Base-by-base conservation (phyloP, 1,140 invertebrate species). In the Lasaia peninsularis region DNA sequence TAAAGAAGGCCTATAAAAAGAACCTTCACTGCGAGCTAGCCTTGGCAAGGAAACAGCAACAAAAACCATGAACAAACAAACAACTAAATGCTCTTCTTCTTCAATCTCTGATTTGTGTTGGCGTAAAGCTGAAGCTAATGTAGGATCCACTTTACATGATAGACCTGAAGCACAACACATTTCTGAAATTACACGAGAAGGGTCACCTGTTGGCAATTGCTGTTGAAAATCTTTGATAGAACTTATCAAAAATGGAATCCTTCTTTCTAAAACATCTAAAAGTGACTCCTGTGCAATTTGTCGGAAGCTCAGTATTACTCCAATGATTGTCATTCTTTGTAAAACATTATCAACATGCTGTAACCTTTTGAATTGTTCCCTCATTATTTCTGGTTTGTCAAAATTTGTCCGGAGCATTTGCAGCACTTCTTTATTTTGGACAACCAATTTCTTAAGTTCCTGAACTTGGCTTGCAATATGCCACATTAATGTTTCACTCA, bases 31-130 rank as follows among this genome's bases (percentile, higher is more conserved):
- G 53, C 96, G 92, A 0, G 98, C 97, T n/a, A 99, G 91, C 86
- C 98, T 97, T 2, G 98, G 98, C 68, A 99, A 95, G 0, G 98
- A 98, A 24, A 99, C 98, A 0, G 98, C 98, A 1, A 99, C 96
- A 89, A 99, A 99, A 3, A 99, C 98, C 97, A 99, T 98, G 14
- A 99, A 86, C 5, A 99, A 89, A 87, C 98, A 99, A 1, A 98
- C 96, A 20, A 98, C 91, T 11, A 97, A 90, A 90, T 99, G 98
- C 71, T 99, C 98, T 20, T 91, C 91, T 64, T 98, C 97, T 59
- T 96, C 95, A 1, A 92, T 89, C 68, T 97, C 97, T 57, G 92
- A 93, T 81, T 98, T 98, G 67, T 99, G 96, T 56, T 92, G 93
- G 66, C 95, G 92, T 0, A 99, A 87, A 5, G 97, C 96, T 50